phyloP scores from a whole-genome alignment of 2,113 vertebrate genomes.

The Sorex fumeus region DNA sequence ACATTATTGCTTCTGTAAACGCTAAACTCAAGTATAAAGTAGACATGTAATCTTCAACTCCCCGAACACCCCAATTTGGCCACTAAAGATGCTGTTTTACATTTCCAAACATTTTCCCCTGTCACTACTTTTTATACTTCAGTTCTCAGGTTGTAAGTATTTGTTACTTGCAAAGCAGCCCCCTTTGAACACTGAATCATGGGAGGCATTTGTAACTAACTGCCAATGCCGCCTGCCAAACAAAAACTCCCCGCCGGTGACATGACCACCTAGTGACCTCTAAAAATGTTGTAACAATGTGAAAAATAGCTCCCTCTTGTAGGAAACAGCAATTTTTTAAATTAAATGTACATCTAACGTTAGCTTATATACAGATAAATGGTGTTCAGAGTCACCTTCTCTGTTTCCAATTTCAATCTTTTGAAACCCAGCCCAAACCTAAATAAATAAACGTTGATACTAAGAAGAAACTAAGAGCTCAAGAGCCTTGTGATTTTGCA shows the following conservation, averaged over 20 bases:
- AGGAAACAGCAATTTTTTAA: conserved; percentile 93
- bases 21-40: conserved; percentile 87
- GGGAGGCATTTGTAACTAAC: conserved; percentile 93
- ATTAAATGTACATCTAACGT: conserved; percentile 92
- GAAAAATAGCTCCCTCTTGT: conserved; percentile 95
- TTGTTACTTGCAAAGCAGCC: conserved; percentile 91
- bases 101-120: conserved; percentile 91
- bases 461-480: conserved; percentile 94
- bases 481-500: conserved; percentile 91
- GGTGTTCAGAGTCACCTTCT: conserved; percentile 93
- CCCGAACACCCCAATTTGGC: conserved; percentile 90
- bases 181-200: conserved; percentile 90
- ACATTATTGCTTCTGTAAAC: conserved; percentile 90
- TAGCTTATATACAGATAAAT: conserved; percentile 93
- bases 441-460: conserved; percentile 95
- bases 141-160: conserved; percentile 92
- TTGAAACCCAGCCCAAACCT: conserved; percentile 93
- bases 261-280: conserved; percentile 94
- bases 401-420: conserved; percentile 94
- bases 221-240: conserved; percentile 93
- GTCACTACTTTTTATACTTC: conserved; percentile 91
- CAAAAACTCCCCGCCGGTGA: conserved; percentile 93
- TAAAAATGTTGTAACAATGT: conserved; percentile 95
- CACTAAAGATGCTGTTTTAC: conserved; percentile 91
- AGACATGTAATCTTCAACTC: conserved; percentile 89